phyloP scores from a whole-genome alignment of 2,797 vertebrate species.

The Dromococcyx pavoninus region DNA sequence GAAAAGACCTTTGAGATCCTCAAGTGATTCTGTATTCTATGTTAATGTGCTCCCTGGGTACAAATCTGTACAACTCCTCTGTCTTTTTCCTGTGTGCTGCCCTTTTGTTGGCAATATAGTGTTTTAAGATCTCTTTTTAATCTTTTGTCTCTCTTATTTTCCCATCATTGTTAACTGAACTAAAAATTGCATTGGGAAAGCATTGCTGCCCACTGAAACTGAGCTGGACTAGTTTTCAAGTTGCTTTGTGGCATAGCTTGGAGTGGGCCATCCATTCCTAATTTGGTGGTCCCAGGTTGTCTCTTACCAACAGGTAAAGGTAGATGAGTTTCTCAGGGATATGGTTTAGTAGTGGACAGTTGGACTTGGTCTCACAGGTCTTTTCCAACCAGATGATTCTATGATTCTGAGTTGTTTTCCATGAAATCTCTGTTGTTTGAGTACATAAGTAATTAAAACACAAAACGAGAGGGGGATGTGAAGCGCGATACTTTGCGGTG shows the following conservation, averaged over 20 bases:
- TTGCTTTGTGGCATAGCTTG: rapidly evolving
- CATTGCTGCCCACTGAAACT: background rate
- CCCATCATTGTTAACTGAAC: background rate
- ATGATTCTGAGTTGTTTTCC: background rate
- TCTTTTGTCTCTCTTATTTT: background rate
- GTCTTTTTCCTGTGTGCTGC: background rate
- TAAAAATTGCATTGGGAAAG: background rate
- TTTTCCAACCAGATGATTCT: too few relatives aligned
- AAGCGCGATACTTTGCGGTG: background rate
- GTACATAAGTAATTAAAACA: background rate
- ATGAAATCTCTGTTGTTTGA: background rate
- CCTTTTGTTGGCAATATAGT: background rate
- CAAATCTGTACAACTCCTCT: background rate
- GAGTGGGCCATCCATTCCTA: background rate
- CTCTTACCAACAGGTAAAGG: rapidly evolving
- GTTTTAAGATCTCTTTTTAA: background rate
- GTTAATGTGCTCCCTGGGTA: rapidly evolving
- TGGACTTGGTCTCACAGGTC: too few relatives aligned
- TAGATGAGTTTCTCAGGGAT: too few relatives aligned
- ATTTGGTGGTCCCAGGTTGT: rapidly evolving
- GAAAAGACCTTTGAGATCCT: too few relatives aligned
- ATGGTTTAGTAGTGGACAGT: too few relatives aligned
- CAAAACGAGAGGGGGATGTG: background rate
- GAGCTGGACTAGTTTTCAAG: background rate
- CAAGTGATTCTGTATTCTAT: too few relatives aligned